Evolutionary conservation across 2,113 vertebrate species (phyloP).

Genomic region (Coregonus clupeaformis): DNA sequence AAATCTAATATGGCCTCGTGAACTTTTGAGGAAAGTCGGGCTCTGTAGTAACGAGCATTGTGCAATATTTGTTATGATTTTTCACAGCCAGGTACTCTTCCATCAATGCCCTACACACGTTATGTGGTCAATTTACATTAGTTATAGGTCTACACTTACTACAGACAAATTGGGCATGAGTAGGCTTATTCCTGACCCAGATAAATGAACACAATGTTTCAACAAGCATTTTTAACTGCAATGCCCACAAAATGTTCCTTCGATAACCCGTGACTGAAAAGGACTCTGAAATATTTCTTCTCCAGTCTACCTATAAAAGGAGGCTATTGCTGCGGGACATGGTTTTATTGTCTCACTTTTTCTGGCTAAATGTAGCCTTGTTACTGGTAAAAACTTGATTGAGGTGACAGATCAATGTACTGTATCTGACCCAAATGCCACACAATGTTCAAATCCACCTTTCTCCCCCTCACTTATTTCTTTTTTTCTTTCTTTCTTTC

Average conservation of each 20-base stretch:
- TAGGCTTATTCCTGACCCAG: too few species aligned
- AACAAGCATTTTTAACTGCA: too few species aligned
- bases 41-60: neutral
- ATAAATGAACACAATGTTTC: too few species aligned
- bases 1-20: neutral
- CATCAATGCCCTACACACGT: too few species aligned
- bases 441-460: conserved; percentile 37
- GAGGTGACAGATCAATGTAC: conserved; percentile 43
- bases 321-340: neutral
- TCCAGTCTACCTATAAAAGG: too few species aligned
- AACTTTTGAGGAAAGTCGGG: too few species aligned
- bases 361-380: conserved; percentile 40
- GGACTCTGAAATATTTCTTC: too few species aligned
- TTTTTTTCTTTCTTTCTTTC: conserved; percentile 5
- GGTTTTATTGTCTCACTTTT: conserved; percentile 28
- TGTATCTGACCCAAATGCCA: conserved; percentile 35
- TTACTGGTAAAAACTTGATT: conserved; percentile 36
- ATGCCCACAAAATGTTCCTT: too few species aligned
- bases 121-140: too few species aligned
- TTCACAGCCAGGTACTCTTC: neutral
- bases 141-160: too few species aligned
- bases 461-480: conserved; percentile 21
- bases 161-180: too few species aligned
- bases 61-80: neutral
- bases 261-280: too few species aligned